Conservation (phyloP, 1,140 invertebrate species). For the Zelostemma sp. region DNA sequence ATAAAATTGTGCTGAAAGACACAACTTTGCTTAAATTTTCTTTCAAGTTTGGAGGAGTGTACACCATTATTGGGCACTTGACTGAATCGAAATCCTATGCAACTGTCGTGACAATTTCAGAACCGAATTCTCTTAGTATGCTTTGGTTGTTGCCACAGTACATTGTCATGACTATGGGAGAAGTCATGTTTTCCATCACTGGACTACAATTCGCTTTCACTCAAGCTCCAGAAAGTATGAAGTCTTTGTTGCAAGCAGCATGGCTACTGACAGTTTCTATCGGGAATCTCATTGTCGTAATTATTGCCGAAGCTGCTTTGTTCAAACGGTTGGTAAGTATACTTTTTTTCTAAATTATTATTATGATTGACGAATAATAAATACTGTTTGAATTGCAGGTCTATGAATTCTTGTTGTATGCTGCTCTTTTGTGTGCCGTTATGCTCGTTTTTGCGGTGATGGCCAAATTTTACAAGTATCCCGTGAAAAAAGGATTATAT, state of each 20-base stretch:
- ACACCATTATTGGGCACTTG: slow-evolving; percentile 70
- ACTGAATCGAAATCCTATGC: slow-evolving; percentile 24
- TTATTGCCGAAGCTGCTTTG: slow-evolving; percentile 81
- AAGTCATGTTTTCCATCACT: slow-evolving; percentile 92
- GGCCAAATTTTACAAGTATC: slow-evolving; percentile 80
- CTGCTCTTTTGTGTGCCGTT: slow-evolving; percentile 82
- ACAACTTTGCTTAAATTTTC: slow-evolving; percentile 49
- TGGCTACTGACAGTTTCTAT: slow-evolving; percentile 92
- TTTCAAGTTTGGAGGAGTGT: slow-evolving; percentile 73
- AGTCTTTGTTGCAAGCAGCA: slow-evolving; percentile 88
- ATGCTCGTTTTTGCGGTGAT: slow-evolving; percentile 87
- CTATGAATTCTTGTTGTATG: slow-evolving; percentile 90
- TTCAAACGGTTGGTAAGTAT: slow-evolving; percentile 76
- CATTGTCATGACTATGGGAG: slow-evolving; percentile 84
- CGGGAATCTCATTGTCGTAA: slow-evolving; percentile 91
- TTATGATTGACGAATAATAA: background rate
- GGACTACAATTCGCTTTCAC: slow-evolving; percentile 93
- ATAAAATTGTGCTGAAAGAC: slow-evolving; percentile 61
- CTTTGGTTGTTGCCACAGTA: slow-evolving; percentile 90
- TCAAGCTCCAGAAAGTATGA: slow-evolving; percentile 91
- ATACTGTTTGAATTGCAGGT: slow-evolving; percentile 73
- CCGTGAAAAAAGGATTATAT: no score
- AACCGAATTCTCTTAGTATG: slow-evolving; percentile 82
- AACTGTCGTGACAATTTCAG: slow-evolving; percentile 70
- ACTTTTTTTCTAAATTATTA: background rate